phyloP scores from a whole-genome alignment of 2,113 vertebrate genomes.

The Helogale parvula region DNA sequence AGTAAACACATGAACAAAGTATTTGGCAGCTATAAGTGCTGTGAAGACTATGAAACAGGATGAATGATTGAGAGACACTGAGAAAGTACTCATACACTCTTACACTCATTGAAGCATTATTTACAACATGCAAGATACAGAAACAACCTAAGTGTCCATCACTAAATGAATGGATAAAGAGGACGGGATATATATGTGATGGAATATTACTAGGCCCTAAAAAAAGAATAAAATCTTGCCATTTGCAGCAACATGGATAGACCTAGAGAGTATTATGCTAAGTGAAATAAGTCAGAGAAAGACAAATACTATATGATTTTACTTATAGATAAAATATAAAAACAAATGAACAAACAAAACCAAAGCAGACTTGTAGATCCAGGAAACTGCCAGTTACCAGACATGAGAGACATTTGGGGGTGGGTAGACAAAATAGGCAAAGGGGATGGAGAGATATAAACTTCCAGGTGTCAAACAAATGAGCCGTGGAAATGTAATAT shows the following conservation, averaged over 20 bases:
- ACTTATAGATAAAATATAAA: neutral
- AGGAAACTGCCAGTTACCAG: neutral
- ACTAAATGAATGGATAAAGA: neutral
- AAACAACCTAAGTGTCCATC: neutral
- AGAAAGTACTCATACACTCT: neutral
- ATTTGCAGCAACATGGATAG: neutral
- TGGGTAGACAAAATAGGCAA: neutral
- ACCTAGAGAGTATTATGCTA: neutral
- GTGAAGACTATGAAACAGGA: neutral
- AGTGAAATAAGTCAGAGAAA: neutral
- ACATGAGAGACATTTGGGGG: neutral
- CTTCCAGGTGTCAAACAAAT: neutral
- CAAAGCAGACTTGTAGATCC: neutral
- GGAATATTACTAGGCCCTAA: neutral
- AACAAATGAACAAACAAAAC: neutral
- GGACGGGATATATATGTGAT: neutral
- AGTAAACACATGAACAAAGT: neutral
- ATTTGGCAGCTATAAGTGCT: neutral
- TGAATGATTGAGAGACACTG: neutral
- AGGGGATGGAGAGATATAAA: neutral
- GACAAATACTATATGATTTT: neutral
- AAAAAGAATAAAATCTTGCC: neutral
- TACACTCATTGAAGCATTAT: neutral
- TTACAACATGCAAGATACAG: neutral
- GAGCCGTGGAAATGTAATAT: neutral